phyloP scores from a whole-genome alignment of 2,113 vertebrate species.

The Plestiodon gilberti region DNA sequence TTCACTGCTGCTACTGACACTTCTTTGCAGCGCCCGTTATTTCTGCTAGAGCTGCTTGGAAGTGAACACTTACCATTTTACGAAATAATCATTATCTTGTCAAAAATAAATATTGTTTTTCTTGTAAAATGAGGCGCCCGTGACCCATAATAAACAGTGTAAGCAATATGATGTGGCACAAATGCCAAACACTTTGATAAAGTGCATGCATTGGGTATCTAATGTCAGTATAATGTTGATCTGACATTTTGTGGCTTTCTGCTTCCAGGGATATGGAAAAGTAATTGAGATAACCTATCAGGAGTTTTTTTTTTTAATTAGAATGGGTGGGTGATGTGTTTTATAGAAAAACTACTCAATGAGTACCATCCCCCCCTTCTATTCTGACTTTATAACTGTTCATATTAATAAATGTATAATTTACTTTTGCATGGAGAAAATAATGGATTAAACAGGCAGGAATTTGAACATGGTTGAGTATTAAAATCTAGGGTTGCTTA shows the following conservation, averaged over 20 bases:
- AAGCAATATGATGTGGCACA: slow-evolving; percentile 1
- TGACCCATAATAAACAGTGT: not conserved
- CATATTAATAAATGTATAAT: slow-evolving; percentile 56
- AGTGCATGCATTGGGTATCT: accelerated
- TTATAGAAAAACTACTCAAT: slow-evolving; percentile 29
- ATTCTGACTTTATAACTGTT: slow-evolving; percentile 54
- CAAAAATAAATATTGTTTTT: slow-evolving; percentile 1
- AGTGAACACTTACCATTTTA: not conserved
- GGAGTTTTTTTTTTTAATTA: not conserved
- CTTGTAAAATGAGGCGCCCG: not conserved
- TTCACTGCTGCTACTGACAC: not conserved
- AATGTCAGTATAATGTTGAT: slow-evolving; percentile 2
- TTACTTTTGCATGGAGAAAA: slow-evolving; percentile 34
- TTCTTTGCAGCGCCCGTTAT: not conserved
- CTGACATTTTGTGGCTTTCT: not conserved
- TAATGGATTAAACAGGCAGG: slow-evolving; percentile 36
- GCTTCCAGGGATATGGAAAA: slow-evolving; percentile 22
- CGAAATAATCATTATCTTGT: slow-evolving; percentile 16
- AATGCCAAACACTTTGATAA: slow-evolving; percentile 23
- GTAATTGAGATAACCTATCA: not conserved
- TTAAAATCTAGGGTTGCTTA: slow-evolving; percentile 1
- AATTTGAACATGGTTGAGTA: slow-evolving; percentile 31
- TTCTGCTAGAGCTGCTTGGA: slow-evolving; percentile 16
- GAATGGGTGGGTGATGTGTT: slow-evolving; percentile 27
- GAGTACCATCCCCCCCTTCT: not conserved